Percentiles rank a stretch among this genome's conserved stretches.
phyloP scores from a whole-genome alignment of 2,113 vertebrate genomes.

The Penelope pileata region DNA sequence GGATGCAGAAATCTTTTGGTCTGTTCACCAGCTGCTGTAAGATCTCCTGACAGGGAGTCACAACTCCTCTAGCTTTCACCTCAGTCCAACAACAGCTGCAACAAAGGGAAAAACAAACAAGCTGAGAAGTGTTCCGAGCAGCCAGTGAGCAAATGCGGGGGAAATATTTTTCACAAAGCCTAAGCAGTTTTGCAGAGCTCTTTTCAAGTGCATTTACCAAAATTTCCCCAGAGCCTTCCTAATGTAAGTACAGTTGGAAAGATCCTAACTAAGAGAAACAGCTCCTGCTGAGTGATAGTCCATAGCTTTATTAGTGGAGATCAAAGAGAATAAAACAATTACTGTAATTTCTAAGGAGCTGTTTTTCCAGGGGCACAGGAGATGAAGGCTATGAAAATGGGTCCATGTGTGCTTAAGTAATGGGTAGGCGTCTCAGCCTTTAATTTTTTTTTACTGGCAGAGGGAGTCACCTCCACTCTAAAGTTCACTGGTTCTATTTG shows the following conservation, averaged over 20 bases:
- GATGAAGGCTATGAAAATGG: neutral
- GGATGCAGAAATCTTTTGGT: neutral
- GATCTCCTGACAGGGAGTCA: neutral
- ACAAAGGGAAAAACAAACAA: constrained; percentile 20
- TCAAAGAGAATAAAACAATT: constrained; percentile 46
- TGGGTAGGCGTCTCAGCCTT: neutral
- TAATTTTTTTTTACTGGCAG: neutral
- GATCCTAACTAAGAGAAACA: constrained; percentile 28
- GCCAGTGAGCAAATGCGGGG: neutral
- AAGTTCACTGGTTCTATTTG: neutral
- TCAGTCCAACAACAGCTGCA: neutral
- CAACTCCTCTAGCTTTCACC: neutral
- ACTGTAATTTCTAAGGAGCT: constrained; percentile 17
- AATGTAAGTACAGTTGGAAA: constrained; percentile 7
- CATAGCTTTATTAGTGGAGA: neutral
- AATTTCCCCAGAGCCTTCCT: constrained; percentile 36
- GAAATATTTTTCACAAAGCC: neutral
- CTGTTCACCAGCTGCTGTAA: neutral
- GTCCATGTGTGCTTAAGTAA: neutral
- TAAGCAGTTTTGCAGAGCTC: constrained; percentile 14
- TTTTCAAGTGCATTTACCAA: constrained; percentile 41
- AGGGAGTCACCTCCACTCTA: neutral
- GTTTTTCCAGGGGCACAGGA: neutral
- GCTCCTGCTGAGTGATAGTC: constrained; percentile 9
- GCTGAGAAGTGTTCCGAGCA: neutral